phyloP scores from a whole-genome alignment of 2,888 invertebrate genomes.

The Dastarcus helophoroides region DNA sequence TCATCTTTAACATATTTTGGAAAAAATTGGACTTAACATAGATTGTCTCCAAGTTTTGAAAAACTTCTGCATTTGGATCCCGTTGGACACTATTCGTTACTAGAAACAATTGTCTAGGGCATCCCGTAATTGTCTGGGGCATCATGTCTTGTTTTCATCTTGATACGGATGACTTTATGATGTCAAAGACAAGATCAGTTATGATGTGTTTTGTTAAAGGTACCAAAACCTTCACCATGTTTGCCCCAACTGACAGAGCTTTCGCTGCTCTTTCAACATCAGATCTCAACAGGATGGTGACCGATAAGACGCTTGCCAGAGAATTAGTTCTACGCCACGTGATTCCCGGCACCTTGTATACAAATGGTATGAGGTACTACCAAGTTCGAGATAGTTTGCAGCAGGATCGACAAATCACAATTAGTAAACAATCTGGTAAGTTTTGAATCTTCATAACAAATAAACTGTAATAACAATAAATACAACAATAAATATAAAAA shows the following conservation, averaged over 20 bases:
- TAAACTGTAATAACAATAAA: conserved; percentile 1
- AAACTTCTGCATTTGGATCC: too few relatives aligned
- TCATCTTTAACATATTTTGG: too few relatives aligned
- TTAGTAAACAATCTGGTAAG: conserved; percentile 69
- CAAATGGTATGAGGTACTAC: conserved; percentile 79
- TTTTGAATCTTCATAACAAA: conserved; percentile 6
- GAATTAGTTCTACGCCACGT: conserved; percentile 67
- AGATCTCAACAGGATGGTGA: conserved; percentile 49
- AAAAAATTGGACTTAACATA: too few relatives aligned
- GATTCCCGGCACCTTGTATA: conserved; percentile 67
- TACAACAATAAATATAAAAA: background rate
- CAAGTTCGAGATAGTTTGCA: conserved; percentile 71
- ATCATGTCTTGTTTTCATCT: background rate
- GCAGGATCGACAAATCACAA: conserved; percentile 61
- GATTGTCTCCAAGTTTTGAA: too few relatives aligned
- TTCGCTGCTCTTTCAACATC: conserved; percentile 54
- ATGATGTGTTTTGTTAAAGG: too few relatives aligned
- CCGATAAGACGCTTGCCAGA: conserved; percentile 53
- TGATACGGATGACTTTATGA: background rate
- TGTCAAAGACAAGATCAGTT: background rate
- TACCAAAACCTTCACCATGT: conserved; percentile 72
- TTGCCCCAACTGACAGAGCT: conserved; percentile 74
- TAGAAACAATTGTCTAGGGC: too few relatives aligned
- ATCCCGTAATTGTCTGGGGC: background rate
- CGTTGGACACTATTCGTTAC: too few relatives aligned